phyloP scores from a whole-genome alignment of 2,113 vertebrate genomes.

The Gasterosteus aculeatus region DNA sequence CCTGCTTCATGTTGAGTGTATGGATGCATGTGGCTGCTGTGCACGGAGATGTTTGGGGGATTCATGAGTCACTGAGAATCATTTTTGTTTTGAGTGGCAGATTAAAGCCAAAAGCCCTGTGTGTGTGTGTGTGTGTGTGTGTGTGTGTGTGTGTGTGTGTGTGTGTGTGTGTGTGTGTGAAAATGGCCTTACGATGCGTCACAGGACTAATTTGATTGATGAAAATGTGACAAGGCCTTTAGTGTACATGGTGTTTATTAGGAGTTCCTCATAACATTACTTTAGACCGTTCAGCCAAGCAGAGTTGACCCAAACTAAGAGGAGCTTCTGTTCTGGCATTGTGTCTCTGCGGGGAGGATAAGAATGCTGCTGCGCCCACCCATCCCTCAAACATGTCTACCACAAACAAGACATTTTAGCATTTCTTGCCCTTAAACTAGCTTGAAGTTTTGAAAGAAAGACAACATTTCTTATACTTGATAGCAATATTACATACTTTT shows the following conservation, averaged over 20 bases:
- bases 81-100: neutral
- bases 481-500: neutral
- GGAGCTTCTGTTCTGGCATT: conserved; percentile 33
- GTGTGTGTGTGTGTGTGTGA: conserved; percentile 37
- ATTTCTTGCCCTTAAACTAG: neutral
- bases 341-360: neutral
- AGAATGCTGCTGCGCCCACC: neutral
- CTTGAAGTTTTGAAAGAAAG: neutral
- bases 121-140: conserved; percentile 25
- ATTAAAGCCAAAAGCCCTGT: conserved; percentile 7
- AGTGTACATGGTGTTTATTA: conserved; percentile 48
- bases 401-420: neutral
- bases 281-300: conserved; percentile 35
- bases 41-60: conserved; percentile 5
- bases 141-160: conserved; percentile 36
- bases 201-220: conserved; percentile 55
- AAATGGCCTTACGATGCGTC: conserved; percentile 39
- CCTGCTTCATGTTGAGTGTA: conserved; percentile 24
- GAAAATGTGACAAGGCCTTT: conserved; percentile 50
- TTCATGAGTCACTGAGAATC: conserved; percentile 22
- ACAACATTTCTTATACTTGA: neutral
- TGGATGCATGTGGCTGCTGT: conserved; percentile 16
- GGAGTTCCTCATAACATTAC: conserved; percentile 48
- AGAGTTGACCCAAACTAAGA: conserved; percentile 20
- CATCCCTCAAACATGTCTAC: neutral